Conservation (phyloP, 2,888 invertebrate species). For the Allophyes oxyacanthae region DNA sequence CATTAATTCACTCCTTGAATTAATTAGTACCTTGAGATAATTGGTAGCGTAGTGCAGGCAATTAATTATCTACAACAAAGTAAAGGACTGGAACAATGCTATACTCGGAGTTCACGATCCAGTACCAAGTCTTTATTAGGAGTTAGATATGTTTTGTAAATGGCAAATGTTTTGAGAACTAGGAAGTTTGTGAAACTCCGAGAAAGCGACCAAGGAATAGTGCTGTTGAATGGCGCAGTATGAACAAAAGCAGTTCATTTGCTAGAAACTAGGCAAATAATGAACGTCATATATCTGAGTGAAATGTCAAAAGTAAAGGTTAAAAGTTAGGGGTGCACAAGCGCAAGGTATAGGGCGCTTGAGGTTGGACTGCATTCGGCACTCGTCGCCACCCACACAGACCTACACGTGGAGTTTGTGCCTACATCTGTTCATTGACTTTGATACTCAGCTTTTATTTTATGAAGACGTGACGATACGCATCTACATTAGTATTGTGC, state of each 20-base stretch:
- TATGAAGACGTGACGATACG: too few species aligned
- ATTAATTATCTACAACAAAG: constrained; percentile 71
- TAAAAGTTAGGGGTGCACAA: constrained; percentile 79
- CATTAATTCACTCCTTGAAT: constrained; percentile 40
- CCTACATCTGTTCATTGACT: constrained; percentile 12
- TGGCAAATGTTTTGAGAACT: constrained; percentile 77
- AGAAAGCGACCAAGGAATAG: constrained; percentile 79
- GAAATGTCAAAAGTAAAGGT: constrained; percentile 86
- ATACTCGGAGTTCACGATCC: constrained; percentile 71
- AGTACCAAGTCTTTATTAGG: constrained; percentile 74
- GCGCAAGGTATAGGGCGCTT: constrained; percentile 47
- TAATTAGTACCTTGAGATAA: constrained; percentile 44
- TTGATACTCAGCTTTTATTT: constrained; percentile 10
- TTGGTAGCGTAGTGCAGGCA: constrained; percentile 53
- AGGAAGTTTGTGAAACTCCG: constrained; percentile 81
- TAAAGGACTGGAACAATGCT: constrained; percentile 71
- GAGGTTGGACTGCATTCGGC: constrained; percentile 39
- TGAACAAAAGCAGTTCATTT: constrained; percentile 85
- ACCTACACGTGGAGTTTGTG: constrained; percentile 17
- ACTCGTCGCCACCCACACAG: constrained; percentile 44
- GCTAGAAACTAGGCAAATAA: constrained; percentile 81
- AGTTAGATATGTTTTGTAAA: constrained; percentile 77
- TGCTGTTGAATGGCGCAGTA: constrained; percentile 73
- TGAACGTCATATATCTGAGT: constrained; percentile 77
- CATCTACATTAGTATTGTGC: too few species aligned